Evolutionary conservation across 2,797 vertebrate species (phyloP).

Genomic region (Falco rusticolus): DNA sequence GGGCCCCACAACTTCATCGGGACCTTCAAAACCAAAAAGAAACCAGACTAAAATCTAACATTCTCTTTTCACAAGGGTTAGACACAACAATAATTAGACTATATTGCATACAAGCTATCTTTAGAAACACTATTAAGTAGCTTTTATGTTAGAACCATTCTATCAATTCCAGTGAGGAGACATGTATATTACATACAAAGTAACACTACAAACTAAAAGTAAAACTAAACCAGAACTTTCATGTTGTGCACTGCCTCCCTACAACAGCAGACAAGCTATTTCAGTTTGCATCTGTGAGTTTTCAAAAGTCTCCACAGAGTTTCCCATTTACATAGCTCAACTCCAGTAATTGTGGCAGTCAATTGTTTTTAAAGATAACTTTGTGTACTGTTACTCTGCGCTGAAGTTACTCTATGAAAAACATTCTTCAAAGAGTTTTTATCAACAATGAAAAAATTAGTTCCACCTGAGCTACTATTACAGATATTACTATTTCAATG

Average conservation of each 20-base stretch:
- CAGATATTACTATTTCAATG: not conserved
- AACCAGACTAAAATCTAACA: not conserved
- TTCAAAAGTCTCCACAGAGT: not conserved
- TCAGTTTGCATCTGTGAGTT: rapidly evolving
- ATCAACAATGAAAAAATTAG: not conserved
- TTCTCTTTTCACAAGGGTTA: not conserved
- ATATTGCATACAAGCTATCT: not conserved
- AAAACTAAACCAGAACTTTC: not conserved
- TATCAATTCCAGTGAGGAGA: not conserved
- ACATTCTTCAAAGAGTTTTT: not conserved
- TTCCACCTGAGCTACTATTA: not conserved
- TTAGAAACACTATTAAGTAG: not conserved
- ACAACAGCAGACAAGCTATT: not conserved
- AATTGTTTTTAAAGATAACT: not conserved
- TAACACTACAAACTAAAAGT: not conserved
- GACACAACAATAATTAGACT: not conserved
- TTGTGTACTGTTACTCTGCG: not conserved
- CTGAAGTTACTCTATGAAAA: not conserved
- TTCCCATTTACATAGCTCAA: not conserved
- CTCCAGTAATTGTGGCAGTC: rapidly evolving
- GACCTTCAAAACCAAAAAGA: conserved; percentile 78
- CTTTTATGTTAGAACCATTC: not conserved
- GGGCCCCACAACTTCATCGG: conserved; percentile 89
- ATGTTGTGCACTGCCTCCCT: not conserved
- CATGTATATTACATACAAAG: not conserved